Base-by-base conservation (phyloP, 2,797 vertebrate genomes). In the Cetoscarus ocellatus region DNA sequence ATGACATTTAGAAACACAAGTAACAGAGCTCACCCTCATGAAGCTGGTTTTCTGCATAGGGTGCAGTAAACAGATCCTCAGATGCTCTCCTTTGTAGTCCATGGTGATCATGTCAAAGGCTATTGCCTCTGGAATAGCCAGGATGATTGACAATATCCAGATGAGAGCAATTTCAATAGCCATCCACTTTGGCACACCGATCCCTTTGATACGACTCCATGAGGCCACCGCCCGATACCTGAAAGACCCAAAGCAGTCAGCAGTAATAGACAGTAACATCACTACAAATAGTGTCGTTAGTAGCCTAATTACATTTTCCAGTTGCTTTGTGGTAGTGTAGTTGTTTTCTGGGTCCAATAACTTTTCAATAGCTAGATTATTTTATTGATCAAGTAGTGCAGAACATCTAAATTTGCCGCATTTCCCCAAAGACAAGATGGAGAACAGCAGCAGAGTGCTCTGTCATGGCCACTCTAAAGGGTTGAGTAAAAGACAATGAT, bases 221-320 rank as follows among this genome's bases (percentile, higher is more conserved):
- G 97, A 99, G 64, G 96, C 96, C 59, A 99, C 98, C 0, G 98
- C 97, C 58, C 98, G 95, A 82, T 98, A 99, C 87, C 98, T 99
- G 75, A 9, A 58, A 65, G 18, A 67, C 52, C 3, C 14, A 52
- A 45, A 10, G 27, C 5, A 27, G 38, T 63, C 7, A 64, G 19
- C 62, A n/a, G 17, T 19, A 17, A 36, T 67, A 27, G n/a, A 11
- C 27, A 27, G 27, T 27, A 27, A 27, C 27, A 27, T 27, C 27
- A 27, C 27, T 27, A 27, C 27, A 27, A 27, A 27, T 27, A 27
- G 27, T 27, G 27, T 4, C 27, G 4, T 27, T 27, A 27, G 27
- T 4, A 27, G 27, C 27, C 27, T 27, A 27, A 27, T 27, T 2
- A 27, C 27, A 27, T 27, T 27, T 27, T 27, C n/a, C 27, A 27